phyloP scores from a whole-genome alignment of 2,888 invertebrate genomes.

The Lasioglossum lativentre region DNA sequence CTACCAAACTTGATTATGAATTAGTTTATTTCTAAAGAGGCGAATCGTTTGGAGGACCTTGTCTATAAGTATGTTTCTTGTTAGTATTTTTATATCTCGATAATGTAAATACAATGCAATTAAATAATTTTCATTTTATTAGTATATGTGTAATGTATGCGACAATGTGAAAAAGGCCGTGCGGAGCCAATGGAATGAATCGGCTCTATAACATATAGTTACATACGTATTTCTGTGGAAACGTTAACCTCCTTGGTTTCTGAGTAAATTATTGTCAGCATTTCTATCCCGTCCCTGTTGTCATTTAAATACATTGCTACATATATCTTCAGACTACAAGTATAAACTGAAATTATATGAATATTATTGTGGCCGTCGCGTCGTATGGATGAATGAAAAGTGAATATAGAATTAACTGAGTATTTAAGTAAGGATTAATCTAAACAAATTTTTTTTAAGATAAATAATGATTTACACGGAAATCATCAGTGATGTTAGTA shows the following conservation, averaged over 20 bases:
- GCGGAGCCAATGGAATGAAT: slow-evolving; percentile 68
- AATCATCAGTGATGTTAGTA: slow-evolving; percentile 20
- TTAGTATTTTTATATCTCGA: slow-evolving; percentile 83
- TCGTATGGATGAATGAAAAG: slow-evolving; percentile 27
- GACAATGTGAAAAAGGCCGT: slow-evolving; percentile 50
- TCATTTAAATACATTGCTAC: slow-evolving; percentile 45
- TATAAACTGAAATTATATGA: slow-evolving; percentile 39
- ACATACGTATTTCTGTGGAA: slow-evolving; percentile 43
- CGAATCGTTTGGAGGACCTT: slow-evolving; percentile 71
- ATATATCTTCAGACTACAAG: slow-evolving; percentile 20
- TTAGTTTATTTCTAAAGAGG: slow-evolving; percentile 79
- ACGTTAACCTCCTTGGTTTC: slow-evolving; percentile 43
- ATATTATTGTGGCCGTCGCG: slow-evolving; percentile 29
- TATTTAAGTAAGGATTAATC: slow-evolving; percentile 9
- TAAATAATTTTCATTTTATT: slow-evolving; percentile 68
- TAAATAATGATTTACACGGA: slow-evolving; percentile 14
- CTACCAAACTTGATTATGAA: slow-evolving; percentile 83
- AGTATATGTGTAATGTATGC: slow-evolving; percentile 62
- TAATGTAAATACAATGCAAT: slow-evolving; percentile 76
- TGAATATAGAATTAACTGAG: slow-evolving; percentile 42
- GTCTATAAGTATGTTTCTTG: slow-evolving; percentile 78
- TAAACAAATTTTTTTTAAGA: slow-evolving; percentile 1
- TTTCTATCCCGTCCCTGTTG: slow-evolving; percentile 56
- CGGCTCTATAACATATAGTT: slow-evolving; percentile 29
- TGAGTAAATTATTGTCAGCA: slow-evolving; percentile 42